These are phyloP conservation scores for Pelecanus crispus DNA, from an alignment of 2,113 vertebrate species.

Conservation along the genomic window DNA sequence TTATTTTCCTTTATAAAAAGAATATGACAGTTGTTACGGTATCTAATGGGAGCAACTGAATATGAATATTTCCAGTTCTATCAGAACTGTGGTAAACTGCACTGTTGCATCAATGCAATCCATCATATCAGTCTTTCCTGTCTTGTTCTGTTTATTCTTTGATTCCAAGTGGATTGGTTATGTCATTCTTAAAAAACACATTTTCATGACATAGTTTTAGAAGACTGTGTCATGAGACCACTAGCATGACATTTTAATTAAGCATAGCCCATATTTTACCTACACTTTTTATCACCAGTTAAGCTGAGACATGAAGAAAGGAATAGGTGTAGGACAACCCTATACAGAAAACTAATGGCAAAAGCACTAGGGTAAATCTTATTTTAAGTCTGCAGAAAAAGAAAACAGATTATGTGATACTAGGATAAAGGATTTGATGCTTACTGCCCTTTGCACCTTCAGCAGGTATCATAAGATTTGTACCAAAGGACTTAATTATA, in stretches of 20 bases:
- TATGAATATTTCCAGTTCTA: not conserved
- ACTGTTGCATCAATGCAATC: not conserved
- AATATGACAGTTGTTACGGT: not conserved
- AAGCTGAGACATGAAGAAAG: not conserved
- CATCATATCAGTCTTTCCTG: not conserved
- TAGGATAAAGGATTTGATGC: not conserved
- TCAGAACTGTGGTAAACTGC: not conserved
- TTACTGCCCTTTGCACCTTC: not conserved
- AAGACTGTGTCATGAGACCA: not conserved
- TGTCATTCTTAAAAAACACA: not conserved
- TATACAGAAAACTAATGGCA: not conserved
- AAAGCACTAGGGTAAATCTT: not conserved
- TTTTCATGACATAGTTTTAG: not conserved
- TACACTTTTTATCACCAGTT: not conserved
- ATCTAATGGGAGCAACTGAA: not conserved
- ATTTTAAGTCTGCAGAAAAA: not conserved
- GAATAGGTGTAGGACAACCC: rapidly evolving
- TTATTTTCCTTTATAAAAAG: not conserved
- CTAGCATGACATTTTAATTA: not conserved
- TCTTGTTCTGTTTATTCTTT: not conserved
- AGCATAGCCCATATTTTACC: not conserved
- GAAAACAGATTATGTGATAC: not conserved
- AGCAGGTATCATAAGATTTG: not conserved
- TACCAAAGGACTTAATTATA: not conserved
- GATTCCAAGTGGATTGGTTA: not conserved